Evolutionary conservation across 2,797 vertebrate species (phyloP), one percentile per base, ranked within the genome.

Genomic region (Anisognathus igniventris): DNA sequence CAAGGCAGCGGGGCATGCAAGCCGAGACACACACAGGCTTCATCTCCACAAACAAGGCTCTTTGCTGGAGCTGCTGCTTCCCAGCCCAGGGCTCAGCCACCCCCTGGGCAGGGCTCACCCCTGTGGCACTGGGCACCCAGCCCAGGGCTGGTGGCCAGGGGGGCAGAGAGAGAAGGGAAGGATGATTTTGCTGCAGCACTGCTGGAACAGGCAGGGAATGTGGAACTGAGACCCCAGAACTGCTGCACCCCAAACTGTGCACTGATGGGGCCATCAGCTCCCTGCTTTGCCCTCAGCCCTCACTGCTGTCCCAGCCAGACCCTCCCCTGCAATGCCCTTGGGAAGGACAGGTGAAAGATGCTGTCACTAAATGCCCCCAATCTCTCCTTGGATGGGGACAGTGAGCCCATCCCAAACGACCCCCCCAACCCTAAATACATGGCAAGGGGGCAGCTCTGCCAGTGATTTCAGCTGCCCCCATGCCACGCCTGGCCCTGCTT

Each of bases 1-100:
- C 96, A 94, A 95, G 95, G 95, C 93, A 93, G 94, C 85, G 54
- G 94, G 95, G 91, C 95, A 96, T 95, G 96, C 95, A 96, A 91
- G 82, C 93, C 91, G 82, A 78, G 90, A 91, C 79, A 86, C 82
- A 77, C 39, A 94, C 95, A 93, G 80, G 87, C 78, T 93, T 90
- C 89, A 86, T 71, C 91, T 91, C 39, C 66, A 88, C 94, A 79
- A 39, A 94, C 45, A 64, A 58, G 72, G 92, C 78, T 95, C 91
- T 90, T 72, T 39, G 91, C 94, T 93, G 92, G 54, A 90, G 86
- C 88, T 78, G 93, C 76, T 92, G 67, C 39, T 93, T 64, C 92
- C 45, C 94, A 87, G 84, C 96, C 60, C 3, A 0, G 62, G 61
- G 50, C 64, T 67, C 4, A 0, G 77, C 71, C 72, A 73, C 20